phyloP scores from a whole-genome alignment of 2,113 vertebrate genomes.

The Platichthys stellatus region DNA sequence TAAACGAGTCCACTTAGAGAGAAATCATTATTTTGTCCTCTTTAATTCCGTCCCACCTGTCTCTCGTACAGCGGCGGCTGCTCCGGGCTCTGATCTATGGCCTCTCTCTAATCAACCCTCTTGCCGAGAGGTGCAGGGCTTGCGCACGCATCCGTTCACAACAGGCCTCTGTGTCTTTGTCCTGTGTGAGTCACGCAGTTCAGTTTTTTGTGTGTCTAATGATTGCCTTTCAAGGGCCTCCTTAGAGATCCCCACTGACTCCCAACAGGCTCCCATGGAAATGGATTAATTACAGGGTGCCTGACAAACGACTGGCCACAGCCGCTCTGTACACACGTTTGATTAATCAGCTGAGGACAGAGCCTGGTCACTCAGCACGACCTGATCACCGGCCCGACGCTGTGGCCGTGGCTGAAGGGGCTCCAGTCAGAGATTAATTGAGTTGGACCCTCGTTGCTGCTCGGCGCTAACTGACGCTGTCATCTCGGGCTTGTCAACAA shows the following conservation, averaged over 20 bases:
- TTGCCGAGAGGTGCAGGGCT: conserved; percentile 48
- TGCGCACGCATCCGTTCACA: conserved; percentile 50
- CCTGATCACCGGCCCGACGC: conserved; percentile 65
- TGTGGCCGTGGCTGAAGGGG: conserved; percentile 54
- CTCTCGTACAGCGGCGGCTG: conserved; percentile 7
- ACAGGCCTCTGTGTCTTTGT: conserved; percentile 30
- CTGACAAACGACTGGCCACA: conserved; percentile 65
- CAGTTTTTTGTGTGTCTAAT: conserved; percentile 55
- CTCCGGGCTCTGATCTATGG: conserved; percentile 48
- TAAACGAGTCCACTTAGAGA: conserved; percentile 73
- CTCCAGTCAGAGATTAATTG: conserved; percentile 68
- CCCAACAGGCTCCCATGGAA: conserved; percentile 61
- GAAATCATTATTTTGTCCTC: conserved; percentile 53
- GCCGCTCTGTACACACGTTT: conserved; percentile 70
- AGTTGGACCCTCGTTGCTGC: conserved; percentile 29
- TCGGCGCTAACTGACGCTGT: conserved; percentile 40
- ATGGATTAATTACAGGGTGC: conserved; percentile 74
- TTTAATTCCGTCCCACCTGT: conserved; percentile 46
- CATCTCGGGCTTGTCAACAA: conserved; percentile 45
- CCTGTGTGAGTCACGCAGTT: conserved; percentile 36
- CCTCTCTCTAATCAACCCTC: conserved; percentile 67
- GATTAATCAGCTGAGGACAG: conserved; percentile 75
- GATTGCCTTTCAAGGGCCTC: conserved; percentile 62
- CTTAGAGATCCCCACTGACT: conserved; percentile 52
- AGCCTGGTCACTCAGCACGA: conserved; percentile 67